Base-by-base conservation (phyloP, 2,113 vertebrate genomes). In the Cephalopholis sonnerati region DNA sequence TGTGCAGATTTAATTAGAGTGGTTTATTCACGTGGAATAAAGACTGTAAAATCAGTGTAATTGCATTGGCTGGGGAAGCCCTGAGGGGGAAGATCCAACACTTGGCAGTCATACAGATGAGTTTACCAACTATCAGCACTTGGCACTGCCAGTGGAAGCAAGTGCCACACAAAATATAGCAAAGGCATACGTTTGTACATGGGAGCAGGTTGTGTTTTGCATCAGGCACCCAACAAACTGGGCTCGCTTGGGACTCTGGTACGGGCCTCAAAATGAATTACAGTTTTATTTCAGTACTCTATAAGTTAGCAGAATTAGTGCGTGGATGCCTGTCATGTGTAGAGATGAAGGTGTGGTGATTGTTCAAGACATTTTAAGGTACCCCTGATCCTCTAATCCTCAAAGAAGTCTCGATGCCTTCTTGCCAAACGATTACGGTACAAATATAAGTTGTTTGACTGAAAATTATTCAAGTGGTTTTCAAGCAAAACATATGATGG, bases 111-210 rank as follows among this genome's bases (percentile, higher is more conserved):
- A 83, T 65, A 50, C 75, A 82, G 65, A 76, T 74, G 72, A 88
- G 85, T 89, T 89, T 61, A 79, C 29, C 64, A 89, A 90, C 79
- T 87, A 51, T 73, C 55, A 79, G 32, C 57, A 64, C 53, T 75
- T 82, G 73, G 65, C 70, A 72, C 48, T 36, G 36, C n/a, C 18
- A 48, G 24, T 18, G 61, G 24, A 78, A 27, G 55, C 46, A 1
- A 48, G 22, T 64, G 59, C 48, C 66, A 86, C 44, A 25, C 15
- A 53, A 48, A 68, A 72, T 39, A 58, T 1, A 29, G 5, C 36
- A 55, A 9, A 66, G 24, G 13, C n/a, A 32, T 13, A 73, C 44
- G 75, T 83, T 69, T 18, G 59, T n/a, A 4, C n/a, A 5, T 54
- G 20, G 57, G 18, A 41, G 24, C 2, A 32, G 39, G 39, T 17